Evolutionary conservation across 1,140 invertebrate genomes (phyloP), one percentile per base, ranked within the genome.

Genomic region (Stegodyphus mimosarum): DNA sequence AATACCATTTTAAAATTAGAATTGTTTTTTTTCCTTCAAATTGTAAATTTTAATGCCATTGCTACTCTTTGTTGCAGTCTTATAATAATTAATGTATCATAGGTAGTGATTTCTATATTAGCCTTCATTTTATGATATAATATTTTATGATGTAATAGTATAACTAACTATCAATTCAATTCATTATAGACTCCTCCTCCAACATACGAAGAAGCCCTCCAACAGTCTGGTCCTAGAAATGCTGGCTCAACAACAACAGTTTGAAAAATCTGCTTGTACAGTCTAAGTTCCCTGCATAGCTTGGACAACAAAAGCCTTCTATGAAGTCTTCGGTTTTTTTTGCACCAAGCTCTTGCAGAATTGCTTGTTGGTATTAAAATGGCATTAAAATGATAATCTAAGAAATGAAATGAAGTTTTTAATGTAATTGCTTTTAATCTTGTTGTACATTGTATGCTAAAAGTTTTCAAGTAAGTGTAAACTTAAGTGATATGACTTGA

Each of bases 151-250:
- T n/a, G n/a, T 33, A 33, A 33, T 33, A 33, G 3, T 33, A 33
- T 33, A 33, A 33, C 33, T 33, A 33, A 33, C 33, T 33, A 33
- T 33, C 33, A 33, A 33, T 33, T 33, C 64, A 9, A 11, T 52
- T 67, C 73, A 51, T 74, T 74, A 4, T 13, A 84, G 81, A 84
- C 81, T 66, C 81, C 81, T 55, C 81, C 81, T 84, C 81, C 81
- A 67, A 84, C 81, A n/a, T 84, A 84, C 17, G 81, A 84, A 84
- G 81, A 84, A 76, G 81, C 81, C 72, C 81, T 84, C 52, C 72
- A 84, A 70, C 81, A 84, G 50, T 84, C 81, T 69, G 73, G 72
- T 60, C 64, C 49, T 69, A 67, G 81, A 70, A 75, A 84, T 50
- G 73, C 81, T 53, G 81, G 81, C 64, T 84, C 81, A 55, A 84